These are phyloP conservation scores for Troides oblongomaculatus DNA, from an alignment of 2,888 invertebrate genomes.

Conservation along the genomic window DNA sequence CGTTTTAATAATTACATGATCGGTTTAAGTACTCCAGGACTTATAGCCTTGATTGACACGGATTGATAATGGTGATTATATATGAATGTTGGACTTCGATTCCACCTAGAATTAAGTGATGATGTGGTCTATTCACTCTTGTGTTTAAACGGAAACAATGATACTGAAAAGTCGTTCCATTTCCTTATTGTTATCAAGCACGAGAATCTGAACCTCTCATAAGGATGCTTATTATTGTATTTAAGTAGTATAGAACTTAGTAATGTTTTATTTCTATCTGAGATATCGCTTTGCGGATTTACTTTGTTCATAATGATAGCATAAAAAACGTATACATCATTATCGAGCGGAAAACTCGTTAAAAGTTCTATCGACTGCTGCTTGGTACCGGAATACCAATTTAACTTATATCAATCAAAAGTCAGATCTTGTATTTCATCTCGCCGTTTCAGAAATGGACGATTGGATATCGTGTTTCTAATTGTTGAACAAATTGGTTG, in stretches of 20 bases:
- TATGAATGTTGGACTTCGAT: too few species aligned
- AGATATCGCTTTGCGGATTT: background rate
- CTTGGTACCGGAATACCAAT: constrained; percentile 11
- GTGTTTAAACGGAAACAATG: background rate
- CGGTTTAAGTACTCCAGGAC: too few species aligned
- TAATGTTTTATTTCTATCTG: background rate
- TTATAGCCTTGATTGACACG: too few species aligned
- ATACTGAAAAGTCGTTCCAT: background rate
- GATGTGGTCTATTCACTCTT: background rate
- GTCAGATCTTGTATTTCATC: background rate
- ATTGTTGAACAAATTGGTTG: too few species aligned
- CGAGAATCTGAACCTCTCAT: background rate
- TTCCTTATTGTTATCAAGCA: background rate
- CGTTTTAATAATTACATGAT: too few species aligned
- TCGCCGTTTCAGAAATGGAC: too few species aligned
- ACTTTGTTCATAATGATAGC: background rate
- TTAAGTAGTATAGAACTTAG: too few species aligned
- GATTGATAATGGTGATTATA: too few species aligned
- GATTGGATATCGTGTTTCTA: too few species aligned
- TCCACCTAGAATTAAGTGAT: too few species aligned
- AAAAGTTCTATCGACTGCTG: constrained; percentile 17
- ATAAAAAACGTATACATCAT: constrained; percentile 6
- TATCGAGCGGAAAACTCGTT: constrained; percentile 9
- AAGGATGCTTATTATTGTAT: background rate
- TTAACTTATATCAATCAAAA: constrained; percentile 12